Evolutionary conservation across 2,797 vertebrate genomes (phyloP).

Genomic region (Scyliorhinus canicula): DNA sequence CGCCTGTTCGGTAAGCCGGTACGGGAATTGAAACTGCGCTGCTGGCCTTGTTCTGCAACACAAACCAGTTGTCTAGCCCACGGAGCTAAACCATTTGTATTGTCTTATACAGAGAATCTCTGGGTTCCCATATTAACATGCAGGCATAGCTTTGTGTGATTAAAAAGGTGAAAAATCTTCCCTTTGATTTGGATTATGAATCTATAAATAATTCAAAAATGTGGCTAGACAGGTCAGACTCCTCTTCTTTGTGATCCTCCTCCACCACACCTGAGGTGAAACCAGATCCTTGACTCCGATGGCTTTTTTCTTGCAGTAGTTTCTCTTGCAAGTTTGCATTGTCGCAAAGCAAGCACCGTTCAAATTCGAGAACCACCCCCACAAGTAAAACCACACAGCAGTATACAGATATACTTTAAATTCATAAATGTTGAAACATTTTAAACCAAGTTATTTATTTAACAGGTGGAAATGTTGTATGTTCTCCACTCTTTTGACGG

Average conservation of each 20-base stretch:
- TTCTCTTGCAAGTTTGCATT: background rate
- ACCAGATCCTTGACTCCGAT: background rate
- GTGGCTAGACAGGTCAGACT: constrained; percentile 6
- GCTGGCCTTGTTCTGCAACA: too few species aligned
- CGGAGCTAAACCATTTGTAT: too few species aligned
- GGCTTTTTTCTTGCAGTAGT: constrained; percentile 4
- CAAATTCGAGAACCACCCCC: background rate
- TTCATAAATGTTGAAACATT: constrained; percentile 42
- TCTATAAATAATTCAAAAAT: constrained; percentile 8
- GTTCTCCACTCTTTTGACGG: constrained; percentile 57
- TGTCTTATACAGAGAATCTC: background rate
- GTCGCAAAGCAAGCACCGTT: background rate
- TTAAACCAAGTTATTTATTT: constrained; percentile 68
- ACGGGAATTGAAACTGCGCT: too few species aligned
- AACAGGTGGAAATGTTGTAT: constrained; percentile 57
- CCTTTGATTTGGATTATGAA: background rate
- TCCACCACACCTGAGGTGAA: constrained; percentile 1
- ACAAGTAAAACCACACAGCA: too few species aligned
- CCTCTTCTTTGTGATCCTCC: background rate
- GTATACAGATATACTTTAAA: background rate
- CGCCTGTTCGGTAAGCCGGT: too few species aligned
- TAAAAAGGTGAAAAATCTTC: background rate
- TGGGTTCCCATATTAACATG: background rate
- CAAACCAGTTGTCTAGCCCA: too few species aligned
- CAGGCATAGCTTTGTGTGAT: background rate